Conservation (phyloP, 2,113 vertebrate species). For the Scatophagus argus region DNA sequence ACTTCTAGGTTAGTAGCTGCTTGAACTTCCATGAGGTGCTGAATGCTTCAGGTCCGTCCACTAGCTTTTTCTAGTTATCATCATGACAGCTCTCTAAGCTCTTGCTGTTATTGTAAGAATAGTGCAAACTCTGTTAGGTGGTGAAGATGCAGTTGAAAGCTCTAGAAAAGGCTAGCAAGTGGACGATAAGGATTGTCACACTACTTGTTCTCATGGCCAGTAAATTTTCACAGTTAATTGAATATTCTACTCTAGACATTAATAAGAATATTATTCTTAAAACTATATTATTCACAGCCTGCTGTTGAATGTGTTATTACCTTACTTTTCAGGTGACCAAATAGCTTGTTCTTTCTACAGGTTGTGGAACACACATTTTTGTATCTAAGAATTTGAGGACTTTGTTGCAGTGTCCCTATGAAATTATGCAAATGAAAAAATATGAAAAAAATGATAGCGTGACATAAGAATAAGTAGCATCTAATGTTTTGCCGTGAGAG, state of each 20-base stretch:
- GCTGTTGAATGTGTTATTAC: neutral
- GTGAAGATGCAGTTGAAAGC: neutral
- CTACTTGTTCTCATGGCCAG: no score
- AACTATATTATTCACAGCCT: neutral
- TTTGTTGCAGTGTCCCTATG: neutral
- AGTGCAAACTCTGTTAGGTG: neutral
- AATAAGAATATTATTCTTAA: neutral
- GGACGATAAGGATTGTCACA: neutral
- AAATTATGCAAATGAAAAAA: neutral
- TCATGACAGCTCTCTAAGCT: neutral
- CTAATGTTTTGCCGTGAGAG: neutral
- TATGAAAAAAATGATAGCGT: no score
- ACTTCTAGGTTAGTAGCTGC: neutral
- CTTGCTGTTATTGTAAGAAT: neutral
- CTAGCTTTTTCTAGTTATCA: neutral
- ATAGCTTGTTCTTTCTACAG: neutral
- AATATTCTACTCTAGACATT: neutral
- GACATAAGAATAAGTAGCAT: no score
- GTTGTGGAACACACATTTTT: neutral
- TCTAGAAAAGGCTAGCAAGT: neutral
- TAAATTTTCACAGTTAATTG: no score
- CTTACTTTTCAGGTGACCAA: neutral
- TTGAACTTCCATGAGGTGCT: neutral
- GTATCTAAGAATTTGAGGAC: neutral
- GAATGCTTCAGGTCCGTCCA: no score